Percentiles rank a stretch among this genome's conserved stretches.
Conservation (phyloP, 2,113 vertebrate genomes). For the Psophia crepitans region DNA sequence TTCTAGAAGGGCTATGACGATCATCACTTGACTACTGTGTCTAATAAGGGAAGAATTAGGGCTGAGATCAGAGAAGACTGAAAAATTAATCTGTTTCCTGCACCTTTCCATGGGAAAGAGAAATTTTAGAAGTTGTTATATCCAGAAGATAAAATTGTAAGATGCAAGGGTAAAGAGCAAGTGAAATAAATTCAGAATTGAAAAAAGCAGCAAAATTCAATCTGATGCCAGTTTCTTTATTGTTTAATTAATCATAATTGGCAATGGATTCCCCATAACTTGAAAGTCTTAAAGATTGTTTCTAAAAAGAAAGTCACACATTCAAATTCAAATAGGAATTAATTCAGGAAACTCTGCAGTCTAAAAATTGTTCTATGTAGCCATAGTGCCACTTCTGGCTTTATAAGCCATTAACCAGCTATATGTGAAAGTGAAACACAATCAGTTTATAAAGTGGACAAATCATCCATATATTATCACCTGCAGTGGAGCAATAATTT, state of each 20-base stretch:
- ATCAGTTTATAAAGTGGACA: background rate
- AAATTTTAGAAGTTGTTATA: background rate
- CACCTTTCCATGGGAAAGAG: background rate
- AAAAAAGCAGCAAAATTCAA: background rate
- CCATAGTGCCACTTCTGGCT: background rate
- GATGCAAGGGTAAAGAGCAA: background rate
- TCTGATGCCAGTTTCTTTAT: background rate
- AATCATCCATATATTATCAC: background rate
- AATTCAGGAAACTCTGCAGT: background rate
- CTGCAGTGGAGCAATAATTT: background rate
- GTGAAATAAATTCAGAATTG: background rate
- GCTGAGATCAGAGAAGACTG: background rate
- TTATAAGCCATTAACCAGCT: background rate
- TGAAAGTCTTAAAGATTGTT: background rate
- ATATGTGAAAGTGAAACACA: background rate
- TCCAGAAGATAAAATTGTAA: background rate
- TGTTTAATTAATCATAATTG: background rate
- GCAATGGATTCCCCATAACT: background rate
- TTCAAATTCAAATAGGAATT: background rate
- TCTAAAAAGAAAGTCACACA: background rate
- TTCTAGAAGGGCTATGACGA: background rate
- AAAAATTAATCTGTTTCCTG: background rate
- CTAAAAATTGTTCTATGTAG: background rate
- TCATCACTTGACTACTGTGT: background rate
- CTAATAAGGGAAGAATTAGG: background rate